Base-by-base conservation (phyloP, 2,113 vertebrate genomes). In the Anolis sagrei region DNA sequence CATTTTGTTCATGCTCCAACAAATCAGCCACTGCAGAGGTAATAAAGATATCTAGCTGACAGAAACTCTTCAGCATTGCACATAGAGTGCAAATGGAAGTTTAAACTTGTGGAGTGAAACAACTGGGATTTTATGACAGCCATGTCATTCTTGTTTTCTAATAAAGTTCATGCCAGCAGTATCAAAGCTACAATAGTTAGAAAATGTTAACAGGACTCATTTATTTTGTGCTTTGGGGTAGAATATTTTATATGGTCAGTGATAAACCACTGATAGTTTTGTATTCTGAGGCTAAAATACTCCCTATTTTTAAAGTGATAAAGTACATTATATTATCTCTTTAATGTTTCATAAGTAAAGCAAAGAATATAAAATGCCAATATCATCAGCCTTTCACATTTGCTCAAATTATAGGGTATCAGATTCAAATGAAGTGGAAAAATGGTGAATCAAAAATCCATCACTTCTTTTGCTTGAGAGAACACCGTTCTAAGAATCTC, bases 21-120 rank as follows among this genome's bases (percentile, higher is more conserved):
- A 27, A 81, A 87, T 92, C 86, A 88, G 76, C 80, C 86, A 84
- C 62, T 73, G 83, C 23, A 87, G 66, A 86, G 81, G 34, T 84
- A 85, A 73, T 74, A 76, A 84, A 89, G 79, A n/a, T 48, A 39
- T 75, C 3, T 7, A 76, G 89, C 54, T 89, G 89, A 49, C 86
- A 90, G 79, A 58, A 44, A 39, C 69, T 75, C n/a, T 86, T 88
- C 82, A 85, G 62, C 68, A 36, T 70, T 83, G 84, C 69, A 64
- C 39, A 8, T 0, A 36, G 21, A 5, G 78, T 86, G 78, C 49
- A 32, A 79, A 62, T 85, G 34, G 69, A 0, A 61, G 70, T 39
- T 79, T 64, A 16, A 81, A 76, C 2, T 51, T 32, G 70, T 73
- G 27, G 84, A 61, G 1, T 76, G 80, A 49, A 44, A 85, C 29